A percentile compares a stretch with the other conserved stretches of the same genome.
Evolutionary conservation across 1,140 invertebrate species (phyloP).

Genomic region (Solen grandis): DNA sequence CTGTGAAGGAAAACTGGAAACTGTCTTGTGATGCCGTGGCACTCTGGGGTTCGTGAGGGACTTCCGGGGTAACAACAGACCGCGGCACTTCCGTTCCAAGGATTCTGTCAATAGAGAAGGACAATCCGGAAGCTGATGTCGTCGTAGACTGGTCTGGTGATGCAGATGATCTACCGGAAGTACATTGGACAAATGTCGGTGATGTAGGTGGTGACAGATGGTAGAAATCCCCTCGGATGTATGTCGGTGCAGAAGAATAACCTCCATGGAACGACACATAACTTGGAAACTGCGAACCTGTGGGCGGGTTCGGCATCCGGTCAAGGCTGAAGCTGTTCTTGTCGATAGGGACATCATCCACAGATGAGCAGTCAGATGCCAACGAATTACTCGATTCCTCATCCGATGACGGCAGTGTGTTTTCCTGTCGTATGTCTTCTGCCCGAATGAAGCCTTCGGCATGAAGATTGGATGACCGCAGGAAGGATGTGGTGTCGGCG

Average conservation of each 20-base stretch:
- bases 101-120: conserved; percentile 1
- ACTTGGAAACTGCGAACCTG: no score
- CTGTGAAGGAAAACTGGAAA: background rate
- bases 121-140: background rate
- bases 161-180: background rate
- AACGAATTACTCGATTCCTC: background rate
- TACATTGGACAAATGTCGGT: no score
- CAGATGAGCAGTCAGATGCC: background rate
- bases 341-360: no score
- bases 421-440: background rate
- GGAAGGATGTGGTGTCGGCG: background rate
- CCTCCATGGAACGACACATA: no score
- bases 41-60: background rate
- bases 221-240: background rate
- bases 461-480: background rate
- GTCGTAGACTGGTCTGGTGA: background rate
- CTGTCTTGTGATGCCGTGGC: background rate
- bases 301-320: no score
- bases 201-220: background rate
- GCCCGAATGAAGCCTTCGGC: background rate
- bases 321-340: no score
- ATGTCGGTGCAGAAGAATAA: background rate
- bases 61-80: background rate
- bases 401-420: background rate
- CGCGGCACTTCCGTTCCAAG: background rate